Evolutionary conservation across 2,888 invertebrate genomes (phyloP).

Genomic region (Campoletis raptor): DNA sequence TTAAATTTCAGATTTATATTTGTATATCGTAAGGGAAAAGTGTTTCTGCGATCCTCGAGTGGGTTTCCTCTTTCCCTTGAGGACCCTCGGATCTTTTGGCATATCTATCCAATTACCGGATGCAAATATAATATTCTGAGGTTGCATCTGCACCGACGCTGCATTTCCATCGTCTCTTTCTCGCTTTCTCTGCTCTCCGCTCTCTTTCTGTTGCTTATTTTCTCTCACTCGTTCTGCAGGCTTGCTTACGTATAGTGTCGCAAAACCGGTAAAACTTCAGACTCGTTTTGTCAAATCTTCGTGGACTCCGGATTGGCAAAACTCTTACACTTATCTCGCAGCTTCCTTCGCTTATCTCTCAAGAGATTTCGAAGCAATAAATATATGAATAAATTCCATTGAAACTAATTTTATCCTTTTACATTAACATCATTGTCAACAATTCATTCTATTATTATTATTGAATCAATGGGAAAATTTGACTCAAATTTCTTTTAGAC

Average conservation of each 20-base stretch:
- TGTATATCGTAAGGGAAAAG: background rate
- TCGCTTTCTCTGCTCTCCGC: background rate
- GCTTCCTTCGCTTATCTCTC: background rate
- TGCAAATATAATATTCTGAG: conserved; percentile 69
- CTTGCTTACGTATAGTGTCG: conserved; percentile 2
- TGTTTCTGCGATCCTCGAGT: conserved; percentile 6
- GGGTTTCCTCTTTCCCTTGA: conserved; percentile 20
- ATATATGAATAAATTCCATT: background rate
- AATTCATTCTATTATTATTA: background rate
- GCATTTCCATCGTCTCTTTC: conserved; percentile 6
- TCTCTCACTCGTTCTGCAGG: background rate
- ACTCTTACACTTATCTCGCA: background rate
- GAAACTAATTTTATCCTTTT: background rate
- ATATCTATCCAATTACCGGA: conserved; percentile 72
- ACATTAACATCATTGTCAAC: background rate
- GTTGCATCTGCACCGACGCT: conserved; percentile 11
- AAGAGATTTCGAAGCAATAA: background rate
- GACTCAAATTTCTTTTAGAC: too few relatives aligned
- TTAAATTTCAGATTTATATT: conserved; percentile 20
- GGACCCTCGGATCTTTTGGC: conserved; percentile 53
- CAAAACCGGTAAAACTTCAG: conserved; percentile 4
- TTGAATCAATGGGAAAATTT: too few relatives aligned
- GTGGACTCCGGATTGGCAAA: background rate
- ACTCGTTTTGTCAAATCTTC: conserved; percentile 11
- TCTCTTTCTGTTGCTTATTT: background rate